Evolutionary conservation across 2,888 invertebrate species (phyloP), one percentile per base, ranked within the genome.

Genomic region (Trissolcus brochymenae): DNA sequence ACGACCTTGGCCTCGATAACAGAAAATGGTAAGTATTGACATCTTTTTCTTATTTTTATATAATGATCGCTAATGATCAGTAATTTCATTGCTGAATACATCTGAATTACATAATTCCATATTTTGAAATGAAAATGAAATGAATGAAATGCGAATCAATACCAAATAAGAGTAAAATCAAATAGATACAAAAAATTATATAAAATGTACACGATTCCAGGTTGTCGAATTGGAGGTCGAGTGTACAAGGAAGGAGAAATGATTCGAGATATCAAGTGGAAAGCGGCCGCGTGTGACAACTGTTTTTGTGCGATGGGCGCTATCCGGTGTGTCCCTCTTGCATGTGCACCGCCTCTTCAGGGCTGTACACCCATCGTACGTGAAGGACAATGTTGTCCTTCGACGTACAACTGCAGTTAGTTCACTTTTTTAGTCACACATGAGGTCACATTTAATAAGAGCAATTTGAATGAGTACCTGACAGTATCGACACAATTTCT

Each of bases 371-470:
- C 96, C 0, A 92, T 95, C 59, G 92, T 95, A 62, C 93, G 93
- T 59, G 91, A 92, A 46, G 95, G 95, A 1, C 94, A 95, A 85
- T 96, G 96, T 88, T 96, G 96, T 85, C 95, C 96, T 11, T 93
- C 94, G 59, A 94, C 94, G 85, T 96, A 96, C 88, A 93, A 94
- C 83, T 96, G 96, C 86, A 93, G 94, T 91, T 90, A 92, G 91
- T 92, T 80, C 67, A 49, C 14, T 57, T 66, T 50, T 76, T 50
- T 51, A 50, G 57, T 61, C 55, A 29, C 19, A 65, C 49, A 55
- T 50, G 60, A 70, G 65, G 57, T 16, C 57, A n/a, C 14, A 29
- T 21, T 53, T 16, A 62, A 62, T 51, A 9, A 53, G 55, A 21
- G 11, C 21, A 46, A 14, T 14, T 46, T 6, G 4, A 46, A 46